Conservation (phyloP, 2,113 vertebrate species). For the Thomomys bottae region DNA sequence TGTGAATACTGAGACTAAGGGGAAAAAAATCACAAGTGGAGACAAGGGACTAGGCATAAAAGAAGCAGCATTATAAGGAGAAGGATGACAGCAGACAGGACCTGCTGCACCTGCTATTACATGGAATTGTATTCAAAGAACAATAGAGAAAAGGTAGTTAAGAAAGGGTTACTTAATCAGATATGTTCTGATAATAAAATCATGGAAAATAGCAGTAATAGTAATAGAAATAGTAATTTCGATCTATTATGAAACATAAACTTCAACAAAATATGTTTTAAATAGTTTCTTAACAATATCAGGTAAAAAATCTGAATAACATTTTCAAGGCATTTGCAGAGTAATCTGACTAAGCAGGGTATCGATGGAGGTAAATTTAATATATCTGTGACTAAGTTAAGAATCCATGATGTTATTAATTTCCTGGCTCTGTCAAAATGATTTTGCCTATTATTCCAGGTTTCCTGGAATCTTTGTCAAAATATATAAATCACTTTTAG, state of each 20-base stretch:
- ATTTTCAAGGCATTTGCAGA: not conserved
- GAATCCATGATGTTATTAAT: not conserved
- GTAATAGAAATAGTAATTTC: not conserved
- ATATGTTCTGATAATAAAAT: not conserved
- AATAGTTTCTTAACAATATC: not conserved
- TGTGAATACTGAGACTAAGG: not conserved
- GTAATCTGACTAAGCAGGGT: not conserved
- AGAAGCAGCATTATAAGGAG: not conserved
- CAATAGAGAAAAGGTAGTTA: not conserved
- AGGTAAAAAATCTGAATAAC: conserved; percentile 19
- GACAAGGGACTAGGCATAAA: not conserved
- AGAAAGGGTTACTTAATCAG: not conserved
- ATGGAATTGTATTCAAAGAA: not conserved
- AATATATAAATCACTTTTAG: not conserved
- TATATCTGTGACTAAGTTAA: conserved; percentile 31
- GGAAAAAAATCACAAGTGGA: not conserved
- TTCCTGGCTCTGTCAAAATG: not conserved
- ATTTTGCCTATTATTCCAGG: not conserved
- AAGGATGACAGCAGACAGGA: no score
- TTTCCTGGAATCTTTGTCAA: not conserved
- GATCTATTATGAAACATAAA: not conserved
- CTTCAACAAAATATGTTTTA: not conserved
- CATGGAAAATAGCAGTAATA: not conserved
- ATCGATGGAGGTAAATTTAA: conserved; percentile 29
- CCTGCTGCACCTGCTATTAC: fast-evolving